Percentiles rank a stretch among this genome's conserved stretches.
Evolutionary conservation across 1,140 invertebrate species (phyloP).

Genomic region (Drosophila gunungcola): DNA sequence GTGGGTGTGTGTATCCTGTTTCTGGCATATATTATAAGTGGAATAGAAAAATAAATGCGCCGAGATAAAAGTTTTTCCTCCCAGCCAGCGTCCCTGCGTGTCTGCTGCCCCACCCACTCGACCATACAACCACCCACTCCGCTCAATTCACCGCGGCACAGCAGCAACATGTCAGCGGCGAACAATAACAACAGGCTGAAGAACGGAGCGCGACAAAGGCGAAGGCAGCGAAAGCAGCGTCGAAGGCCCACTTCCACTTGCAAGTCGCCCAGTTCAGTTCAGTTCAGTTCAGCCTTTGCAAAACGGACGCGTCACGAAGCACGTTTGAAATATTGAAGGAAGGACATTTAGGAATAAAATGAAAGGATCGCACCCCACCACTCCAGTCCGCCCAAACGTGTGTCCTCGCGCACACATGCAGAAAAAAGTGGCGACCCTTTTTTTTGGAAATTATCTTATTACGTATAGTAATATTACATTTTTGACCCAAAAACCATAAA

Average conservation of each 20-base stretch:
- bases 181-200: conserved; percentile 54
- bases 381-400: conserved; percentile 34
- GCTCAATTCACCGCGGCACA: conserved; percentile 73
- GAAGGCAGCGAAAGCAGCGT: conserved; percentile 19
- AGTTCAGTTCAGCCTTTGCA: conserved; percentile 50
- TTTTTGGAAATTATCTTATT: background rate
- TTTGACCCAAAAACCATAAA: no score
- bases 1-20: conserved; percentile 83
- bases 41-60: conserved; percentile 84
- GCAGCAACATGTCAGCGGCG: conserved; percentile 78
- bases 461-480: no score
- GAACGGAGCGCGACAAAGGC: conserved; percentile 54
- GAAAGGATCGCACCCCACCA: conserved; percentile 79
- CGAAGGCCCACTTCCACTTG: conserved; percentile 41
- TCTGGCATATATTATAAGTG: conserved; percentile 85
- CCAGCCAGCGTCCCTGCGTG: conserved; percentile 22
- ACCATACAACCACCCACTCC: conserved; percentile 28
- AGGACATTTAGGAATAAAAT: conserved; percentile 84
- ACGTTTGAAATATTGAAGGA: conserved; percentile 84
- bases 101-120: conserved; percentile 15
- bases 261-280: conserved; percentile 51
- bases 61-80: conserved; percentile 77
- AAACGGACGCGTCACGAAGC: conserved; percentile 81
- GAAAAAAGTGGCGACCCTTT: conserved; percentile 3
- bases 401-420: conserved; percentile 45